Evolutionary conservation across 1,140 invertebrate genomes (phyloP), one percentile per base, ranked within the genome.

Genomic region (Drosophila mojavensis): DNA sequence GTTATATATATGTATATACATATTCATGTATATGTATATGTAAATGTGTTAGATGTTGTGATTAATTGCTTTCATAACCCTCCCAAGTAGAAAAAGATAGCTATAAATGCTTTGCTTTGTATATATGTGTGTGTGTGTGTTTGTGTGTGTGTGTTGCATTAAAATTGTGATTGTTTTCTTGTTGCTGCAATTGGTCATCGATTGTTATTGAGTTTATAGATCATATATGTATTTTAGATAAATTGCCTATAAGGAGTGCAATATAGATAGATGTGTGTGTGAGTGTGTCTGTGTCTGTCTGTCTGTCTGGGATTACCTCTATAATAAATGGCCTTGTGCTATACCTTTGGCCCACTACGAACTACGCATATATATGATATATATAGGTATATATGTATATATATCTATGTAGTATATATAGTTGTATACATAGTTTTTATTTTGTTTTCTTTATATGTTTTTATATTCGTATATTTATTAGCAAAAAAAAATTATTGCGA

Each of bases 401-500:
- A 28, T 36, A 45, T 65, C 56, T 76, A 66, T 75, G 51, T 39
- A 26, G 47, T 62, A 33, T 72, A 63, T 64, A 65, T 56, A 54
- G 55, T 78, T 67, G 41, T 73, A 60, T 60, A 67, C 41, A 48
- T 72, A 30, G 33, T 68, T 56, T 64, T 60, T 67, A 24, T 63
- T 55, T 64, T 36, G 33, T 63, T 56, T 64, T 39, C 10, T 39
- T 64, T 67, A 76, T 56, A 74, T 70, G 54, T 66, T 73, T 66
- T 73, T 62, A 43, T 68, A 62, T 63, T 74, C 60, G 61, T 85
- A 75, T 78, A 81, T 78, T 78, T 69, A 86, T 88, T 75, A 86
- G 83, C 63, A 70, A 79, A 82, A 79, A 71, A 75, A 65, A 11
- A 3, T 30, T 26, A 1, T 24, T 45, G 48, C 51, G 26, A 47